These are phyloP conservation scores for Imbricaverruca yamaguchii DNA, from an alignment of 2,888 invertebrate genomes.

Conservation along the genomic window DNA sequence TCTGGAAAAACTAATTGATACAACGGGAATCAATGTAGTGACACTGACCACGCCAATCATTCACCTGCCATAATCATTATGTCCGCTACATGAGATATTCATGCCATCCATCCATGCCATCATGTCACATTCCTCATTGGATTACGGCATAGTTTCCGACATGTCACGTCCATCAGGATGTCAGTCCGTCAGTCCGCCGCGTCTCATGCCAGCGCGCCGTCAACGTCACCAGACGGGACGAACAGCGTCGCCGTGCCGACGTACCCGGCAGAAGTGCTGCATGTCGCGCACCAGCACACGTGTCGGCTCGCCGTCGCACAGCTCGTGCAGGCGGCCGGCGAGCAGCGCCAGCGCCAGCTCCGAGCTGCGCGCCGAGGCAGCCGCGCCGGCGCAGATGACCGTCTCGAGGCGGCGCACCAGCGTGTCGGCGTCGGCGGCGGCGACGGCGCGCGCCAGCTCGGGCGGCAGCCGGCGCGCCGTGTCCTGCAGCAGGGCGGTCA, in stretches of 20 bases:
- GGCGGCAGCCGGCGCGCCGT: conserved; percentile 44
- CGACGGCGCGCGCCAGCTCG: conserved; percentile 26
- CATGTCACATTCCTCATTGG: too few relatives aligned
- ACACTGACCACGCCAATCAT: too few relatives aligned
- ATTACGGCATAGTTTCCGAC: too few relatives aligned
- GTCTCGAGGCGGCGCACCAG: conserved; percentile 56
- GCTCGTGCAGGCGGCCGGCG: conserved; percentile 59
- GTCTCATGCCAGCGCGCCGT: too few relatives aligned
- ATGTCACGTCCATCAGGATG: too few relatives aligned
- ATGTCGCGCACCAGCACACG: conserved; percentile 30
- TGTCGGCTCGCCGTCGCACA: conserved; percentile 34
- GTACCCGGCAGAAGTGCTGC: conserved; percentile 32
- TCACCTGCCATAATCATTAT: too few relatives aligned
- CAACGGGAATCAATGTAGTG: too few relatives aligned
- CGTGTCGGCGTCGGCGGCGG: conserved; percentile 34
- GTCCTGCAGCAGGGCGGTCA: conserved; percentile 52
- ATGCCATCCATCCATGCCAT: too few relatives aligned
- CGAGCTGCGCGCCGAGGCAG: conserved; percentile 63
- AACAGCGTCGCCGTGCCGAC: conserved; percentile 3
- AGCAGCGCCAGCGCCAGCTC: conserved; percentile 70
- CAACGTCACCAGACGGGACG: too few relatives aligned
- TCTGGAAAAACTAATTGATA: too few relatives aligned
- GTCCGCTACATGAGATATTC: too few relatives aligned
- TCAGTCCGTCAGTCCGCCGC: too few relatives aligned
- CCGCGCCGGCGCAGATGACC: conserved; percentile 63